Evolutionary conservation across 1,140 invertebrate species (phyloP), one percentile per base, ranked within the genome.

Genomic region (Maconellicoccus hirsutus): DNA sequence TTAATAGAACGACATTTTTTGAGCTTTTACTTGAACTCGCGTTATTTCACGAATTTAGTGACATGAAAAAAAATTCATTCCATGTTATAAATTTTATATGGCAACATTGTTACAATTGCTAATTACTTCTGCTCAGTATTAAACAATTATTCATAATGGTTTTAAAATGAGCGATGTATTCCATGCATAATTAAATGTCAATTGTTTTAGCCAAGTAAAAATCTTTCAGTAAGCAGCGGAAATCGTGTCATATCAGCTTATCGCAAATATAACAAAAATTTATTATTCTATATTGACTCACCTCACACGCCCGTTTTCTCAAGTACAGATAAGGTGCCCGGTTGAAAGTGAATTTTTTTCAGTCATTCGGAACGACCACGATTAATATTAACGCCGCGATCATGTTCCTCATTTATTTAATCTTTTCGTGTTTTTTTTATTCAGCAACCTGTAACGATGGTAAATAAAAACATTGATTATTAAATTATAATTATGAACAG

Each of bases 281-380:
- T 52, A 19, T 52, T n/a, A n/a, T n/a, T n/a, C 29, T 33, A 12
- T 52, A 52, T 52, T 52, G 42, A 52, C 42, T 52, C 42, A 52
- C 42, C n/a, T 52, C 42, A 52, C 42, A 52, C 42, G n/a, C 42
- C 42, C n/a, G 42, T 52, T 52, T n/a, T 52, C 42, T 52, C 42
- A 52, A 52, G 42, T 19, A 52, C 10, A 16, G 16, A 52, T 8
- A 52, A 52, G 16, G 6, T 52, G 2, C 2, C 10, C 42, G 42
- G n/a, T 52, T 52, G n/a, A 52, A 8, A 3, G 12, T 16, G n/a
- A 52, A 52, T 52, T 52, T 52, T 4, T 52, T 14, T 14, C 42
- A 52, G 42, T 52, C 42, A 16, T 8, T 19, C n/a, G 12, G 12
- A 33, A 52, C 16, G 16, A n/a, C n/a, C 42, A 19, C 42, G 6